A percentile compares a stretch with the other conserved stretches of the same genome.
Evolutionary conservation across 2,888 invertebrate genomes (phyloP).

Genomic region (Sylvicola cinctus): DNA sequence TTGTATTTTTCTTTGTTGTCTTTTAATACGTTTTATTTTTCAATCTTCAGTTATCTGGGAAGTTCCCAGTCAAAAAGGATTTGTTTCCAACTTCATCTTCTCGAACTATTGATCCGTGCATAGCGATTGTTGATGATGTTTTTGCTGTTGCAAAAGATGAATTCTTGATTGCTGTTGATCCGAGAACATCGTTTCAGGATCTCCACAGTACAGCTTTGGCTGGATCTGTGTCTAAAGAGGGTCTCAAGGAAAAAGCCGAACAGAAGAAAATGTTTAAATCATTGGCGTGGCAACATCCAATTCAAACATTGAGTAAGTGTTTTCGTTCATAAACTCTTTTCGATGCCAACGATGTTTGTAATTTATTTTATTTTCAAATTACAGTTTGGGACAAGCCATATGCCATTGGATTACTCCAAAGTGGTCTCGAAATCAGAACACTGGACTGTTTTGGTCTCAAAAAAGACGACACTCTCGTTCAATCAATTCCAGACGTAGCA

Average conservation of each 20-base stretch:
- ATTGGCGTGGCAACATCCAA: constrained; percentile 17
- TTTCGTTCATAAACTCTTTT: not conserved
- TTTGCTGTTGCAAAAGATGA: constrained; percentile 75
- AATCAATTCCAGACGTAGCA: constrained; percentile 52
- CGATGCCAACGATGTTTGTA: no score
- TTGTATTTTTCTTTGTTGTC: not conserved
- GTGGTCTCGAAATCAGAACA: constrained; percentile 68
- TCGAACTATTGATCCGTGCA: constrained; percentile 60
- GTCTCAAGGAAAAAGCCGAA: not conserved
- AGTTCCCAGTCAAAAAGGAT: constrained; percentile 45
- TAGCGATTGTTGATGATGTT: constrained; percentile 51
- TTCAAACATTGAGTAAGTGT: constrained; percentile 9
- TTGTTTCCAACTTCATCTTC: constrained; percentile 67
- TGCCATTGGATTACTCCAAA: constrained; percentile 63
- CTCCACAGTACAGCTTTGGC: constrained; percentile 39
- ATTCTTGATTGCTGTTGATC: constrained; percentile 68
- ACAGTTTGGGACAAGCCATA: constrained; percentile 84
- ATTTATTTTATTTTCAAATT: constrained; percentile 2
- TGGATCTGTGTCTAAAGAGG: constrained; percentile 1
- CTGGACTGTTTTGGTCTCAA: constrained; percentile 51
- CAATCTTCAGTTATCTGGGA: constrained; percentile 11
- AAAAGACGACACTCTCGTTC: constrained; percentile 35
- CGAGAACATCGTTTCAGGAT: constrained; percentile 38
- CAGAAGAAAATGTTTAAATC: constrained; percentile 7
- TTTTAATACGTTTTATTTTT: not conserved